Evolutionary conservation across 1,140 invertebrate species (phyloP).

Genomic region (Ceratitis capitata): DNA sequence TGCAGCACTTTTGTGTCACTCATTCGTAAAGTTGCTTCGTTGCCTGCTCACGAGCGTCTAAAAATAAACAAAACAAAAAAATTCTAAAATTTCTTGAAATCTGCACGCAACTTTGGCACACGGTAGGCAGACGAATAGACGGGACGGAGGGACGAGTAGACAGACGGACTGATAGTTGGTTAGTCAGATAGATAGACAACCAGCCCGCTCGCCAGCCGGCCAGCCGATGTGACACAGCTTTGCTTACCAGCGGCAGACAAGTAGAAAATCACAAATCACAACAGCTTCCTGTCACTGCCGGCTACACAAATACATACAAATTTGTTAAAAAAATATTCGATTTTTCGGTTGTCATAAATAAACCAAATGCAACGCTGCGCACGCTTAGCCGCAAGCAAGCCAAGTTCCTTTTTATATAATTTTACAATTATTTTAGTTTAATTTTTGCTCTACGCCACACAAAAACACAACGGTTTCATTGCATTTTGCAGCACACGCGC

Average conservation of each 20-base stretch:
- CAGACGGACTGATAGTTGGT: too few species aligned
- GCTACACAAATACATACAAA: neutral
- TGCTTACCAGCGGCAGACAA: neutral
- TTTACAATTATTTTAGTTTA: neutral
- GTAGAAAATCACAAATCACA: neutral
- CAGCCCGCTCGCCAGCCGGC: too few species aligned
- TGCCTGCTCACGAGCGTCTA: neutral
- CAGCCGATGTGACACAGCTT: constrained; percentile 4
- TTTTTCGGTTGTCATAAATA: neutral
- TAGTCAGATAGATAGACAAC: too few species aligned
- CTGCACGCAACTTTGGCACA: constrained; percentile 3
- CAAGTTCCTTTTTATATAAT: neutral
- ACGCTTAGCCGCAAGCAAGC: neutral
- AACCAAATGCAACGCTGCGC: neutral
- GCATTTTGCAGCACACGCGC: neutral
- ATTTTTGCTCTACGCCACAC: neutral
- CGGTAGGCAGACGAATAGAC: neutral
- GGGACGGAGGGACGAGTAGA: too few species aligned
- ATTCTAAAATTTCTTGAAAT: constrained; percentile 12
- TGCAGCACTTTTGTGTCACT: constrained; percentile 36
- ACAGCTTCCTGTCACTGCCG: neutral
- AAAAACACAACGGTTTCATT: neutral
- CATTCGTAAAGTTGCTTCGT: constrained; percentile 8
- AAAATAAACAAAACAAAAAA: constrained; percentile 37
- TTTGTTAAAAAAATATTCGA: neutral